These are phyloP conservation scores for Philopotamus ludificatus DNA, from an alignment of 1,140 invertebrate genomes.

Conservation along the genomic window DNA sequence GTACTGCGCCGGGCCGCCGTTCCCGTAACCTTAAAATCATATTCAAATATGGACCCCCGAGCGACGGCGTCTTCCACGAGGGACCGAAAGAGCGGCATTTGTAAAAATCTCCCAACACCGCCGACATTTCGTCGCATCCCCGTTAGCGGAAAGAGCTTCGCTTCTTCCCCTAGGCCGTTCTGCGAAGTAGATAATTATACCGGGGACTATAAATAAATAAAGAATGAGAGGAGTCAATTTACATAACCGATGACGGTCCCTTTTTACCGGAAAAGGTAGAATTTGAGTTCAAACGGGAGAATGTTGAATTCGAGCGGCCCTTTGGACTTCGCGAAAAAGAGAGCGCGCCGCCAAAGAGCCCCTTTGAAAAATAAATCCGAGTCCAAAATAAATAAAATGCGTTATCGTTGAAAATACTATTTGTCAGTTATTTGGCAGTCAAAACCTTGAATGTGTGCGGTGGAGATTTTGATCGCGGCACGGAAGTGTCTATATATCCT, in stretches of 20 bases:
- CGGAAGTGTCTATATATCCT: no score
- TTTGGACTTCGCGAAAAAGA: neutral
- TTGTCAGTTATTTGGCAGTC: no score
- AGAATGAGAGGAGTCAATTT: neutral
- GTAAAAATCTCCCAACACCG: neutral
- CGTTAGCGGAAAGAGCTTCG: neutral
- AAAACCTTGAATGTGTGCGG: no score
- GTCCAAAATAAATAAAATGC: neutral
- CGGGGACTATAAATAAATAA: neutral
- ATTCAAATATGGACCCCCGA: neutral
- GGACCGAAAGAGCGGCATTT: neutral
- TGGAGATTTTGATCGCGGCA: no score
- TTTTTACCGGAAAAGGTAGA: no score
- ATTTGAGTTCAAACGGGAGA: no score
- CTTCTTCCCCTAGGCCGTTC: neutral
- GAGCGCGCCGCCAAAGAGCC: neutral
- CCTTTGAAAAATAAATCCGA: neutral
- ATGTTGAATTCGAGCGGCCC: no score
- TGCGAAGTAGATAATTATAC: neutral
- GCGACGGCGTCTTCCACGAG: no score
- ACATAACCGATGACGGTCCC: no score
- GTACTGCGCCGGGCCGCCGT: slow-evolving; percentile 9
- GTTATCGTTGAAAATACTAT: neutral
- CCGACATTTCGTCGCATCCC: neutral
- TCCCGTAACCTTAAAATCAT: slow-evolving; percentile 17